Evolutionary conservation across 2,113 vertebrate genomes (phyloP).

Genomic region (Tretioscincus oriximinensis): DNA sequence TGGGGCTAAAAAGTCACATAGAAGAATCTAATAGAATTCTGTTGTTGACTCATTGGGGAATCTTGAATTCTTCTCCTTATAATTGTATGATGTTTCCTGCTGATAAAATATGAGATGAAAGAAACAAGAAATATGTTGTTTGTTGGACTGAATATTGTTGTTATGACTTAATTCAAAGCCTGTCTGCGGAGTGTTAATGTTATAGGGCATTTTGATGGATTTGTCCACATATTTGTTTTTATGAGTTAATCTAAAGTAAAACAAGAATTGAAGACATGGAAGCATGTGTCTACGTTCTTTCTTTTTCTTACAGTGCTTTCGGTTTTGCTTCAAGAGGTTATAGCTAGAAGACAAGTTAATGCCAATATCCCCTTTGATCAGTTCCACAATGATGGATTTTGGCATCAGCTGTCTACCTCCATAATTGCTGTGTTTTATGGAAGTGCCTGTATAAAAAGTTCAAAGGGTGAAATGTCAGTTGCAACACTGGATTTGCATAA

Average conservation of each 20-base stretch:
- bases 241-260: not conserved
- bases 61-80: not conserved
- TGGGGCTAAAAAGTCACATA: not conserved
- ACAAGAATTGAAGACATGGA: not conserved
- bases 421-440: conserved; percentile 10
- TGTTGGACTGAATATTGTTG: not conserved
- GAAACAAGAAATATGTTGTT: not conserved
- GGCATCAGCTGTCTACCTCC: not conserved
- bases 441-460: not conserved
- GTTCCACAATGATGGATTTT: not conserved
- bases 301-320: not conserved
- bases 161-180: conserved; percentile 1
- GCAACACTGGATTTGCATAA: conserved; percentile 8
- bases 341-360: not conserved
- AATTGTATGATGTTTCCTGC: conserved; percentile 29
- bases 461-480: not conserved
- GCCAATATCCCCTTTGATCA: not conserved
- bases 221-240: conserved; percentile 12
- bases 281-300: conserved; percentile 8
- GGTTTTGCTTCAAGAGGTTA: not conserved
- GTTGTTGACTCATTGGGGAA: conserved; percentile 12
- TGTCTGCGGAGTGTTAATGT: not conserved
- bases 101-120: conserved; percentile 16
- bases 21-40: conserved; percentile 17
- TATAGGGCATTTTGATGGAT: conserved; percentile 15